phyloP scores from a whole-genome alignment of 2,888 invertebrate genomes.

The Plemyria rubiginata region DNA sequence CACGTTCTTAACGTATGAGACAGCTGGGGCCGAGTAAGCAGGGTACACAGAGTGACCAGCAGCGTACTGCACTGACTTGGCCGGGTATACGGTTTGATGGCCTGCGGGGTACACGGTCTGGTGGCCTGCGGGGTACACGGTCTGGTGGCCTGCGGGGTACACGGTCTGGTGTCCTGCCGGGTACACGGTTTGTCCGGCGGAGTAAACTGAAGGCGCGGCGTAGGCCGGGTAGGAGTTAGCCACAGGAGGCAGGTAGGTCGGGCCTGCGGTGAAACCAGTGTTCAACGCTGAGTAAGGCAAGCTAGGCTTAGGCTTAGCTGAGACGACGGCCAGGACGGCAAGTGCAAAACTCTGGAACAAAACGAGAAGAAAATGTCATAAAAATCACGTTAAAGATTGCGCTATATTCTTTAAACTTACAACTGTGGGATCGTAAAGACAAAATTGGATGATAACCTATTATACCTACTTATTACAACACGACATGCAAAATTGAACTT shows the following conservation, averaged over 20 bases:
- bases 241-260: conserved; percentile 14
- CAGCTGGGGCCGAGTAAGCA: conserved; percentile 15
- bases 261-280: conserved; percentile 9
- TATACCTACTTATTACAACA: background rate
- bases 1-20: conserved; percentile 22
- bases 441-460: background rate
- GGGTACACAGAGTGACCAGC: conserved; percentile 10
- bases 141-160: conserved; percentile 7
- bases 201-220: conserved; percentile 6
- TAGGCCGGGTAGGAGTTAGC: conserved; percentile 23
- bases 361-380: background rate
- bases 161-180: conserved; percentile 2
- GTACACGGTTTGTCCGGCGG: conserved; percentile 7
- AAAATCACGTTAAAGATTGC: background rate
- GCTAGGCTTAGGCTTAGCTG: conserved; percentile 45
- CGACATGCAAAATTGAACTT: background rate
- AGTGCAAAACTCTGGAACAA: conserved; percentile 50
- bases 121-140: conserved; percentile 15
- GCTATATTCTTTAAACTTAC: background rate
- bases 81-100: conserved; percentile 14
- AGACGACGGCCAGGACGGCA: conserved; percentile 59
- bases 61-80: conserved; percentile 5
- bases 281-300: conserved; percentile 16
- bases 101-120: background rate
- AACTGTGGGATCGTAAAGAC: background rate